Evolutionary conservation across 2,888 invertebrate species (phyloP).

Genomic region (Drosophila cracens): DNA sequence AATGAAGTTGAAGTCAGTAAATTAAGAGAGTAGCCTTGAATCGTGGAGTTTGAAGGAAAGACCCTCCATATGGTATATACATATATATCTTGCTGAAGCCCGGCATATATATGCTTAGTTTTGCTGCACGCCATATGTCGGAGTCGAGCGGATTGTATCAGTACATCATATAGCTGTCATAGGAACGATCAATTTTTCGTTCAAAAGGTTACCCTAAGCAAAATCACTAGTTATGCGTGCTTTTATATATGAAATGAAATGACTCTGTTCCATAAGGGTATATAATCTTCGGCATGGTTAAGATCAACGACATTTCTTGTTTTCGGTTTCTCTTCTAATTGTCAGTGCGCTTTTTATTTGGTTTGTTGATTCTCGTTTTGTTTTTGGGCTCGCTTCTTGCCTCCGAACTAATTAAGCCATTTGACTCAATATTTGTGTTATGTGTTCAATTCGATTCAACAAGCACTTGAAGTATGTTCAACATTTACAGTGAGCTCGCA

Average conservation of each 20-base stretch:
- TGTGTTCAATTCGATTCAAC: slow-evolving; percentile 8
- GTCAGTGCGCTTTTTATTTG: background rate
- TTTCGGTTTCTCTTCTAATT: background rate
- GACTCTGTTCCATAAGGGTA: background rate
- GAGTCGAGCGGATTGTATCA: background rate
- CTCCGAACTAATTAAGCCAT: slow-evolving; percentile 9
- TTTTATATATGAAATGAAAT: background rate
- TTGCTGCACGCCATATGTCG: background rate
- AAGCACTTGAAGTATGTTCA: slow-evolving; percentile 8
- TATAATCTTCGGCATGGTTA: background rate
- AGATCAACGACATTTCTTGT: background rate
- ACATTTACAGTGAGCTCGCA: background rate
- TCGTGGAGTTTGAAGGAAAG: background rate
- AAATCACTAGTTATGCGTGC: background rate
- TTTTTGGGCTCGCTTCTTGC: slow-evolving; percentile 6
- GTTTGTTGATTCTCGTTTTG: slow-evolving; percentile 3
- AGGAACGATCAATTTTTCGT: background rate
- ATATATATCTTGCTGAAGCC: background rate
- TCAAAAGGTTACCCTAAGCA: background rate
- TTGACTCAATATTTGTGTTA: slow-evolving; percentile 27
- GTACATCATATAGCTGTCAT: background rate
- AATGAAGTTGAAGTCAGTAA: background rate
- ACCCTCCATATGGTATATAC: background rate
- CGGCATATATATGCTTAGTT: no score
- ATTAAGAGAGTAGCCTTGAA: no score